Conservation (phyloP, 2,888 invertebrate genomes). For the Synanthedon myopaeformis region DNA sequence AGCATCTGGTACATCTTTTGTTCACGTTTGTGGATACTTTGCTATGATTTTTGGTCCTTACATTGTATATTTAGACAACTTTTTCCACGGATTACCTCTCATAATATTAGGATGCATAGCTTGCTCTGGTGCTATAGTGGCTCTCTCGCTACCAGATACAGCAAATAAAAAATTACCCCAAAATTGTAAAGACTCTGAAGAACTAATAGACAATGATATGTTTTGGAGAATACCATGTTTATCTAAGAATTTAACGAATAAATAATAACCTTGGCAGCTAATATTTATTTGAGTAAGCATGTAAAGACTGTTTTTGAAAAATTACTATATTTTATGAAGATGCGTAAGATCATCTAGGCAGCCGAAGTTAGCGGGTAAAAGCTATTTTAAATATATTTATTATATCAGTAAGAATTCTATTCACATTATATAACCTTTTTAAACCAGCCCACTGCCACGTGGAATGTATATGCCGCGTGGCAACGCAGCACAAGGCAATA, state of each 20-base stretch:
- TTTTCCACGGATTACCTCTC: slow-evolving; percentile 4
- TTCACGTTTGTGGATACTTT: slow-evolving; percentile 5
- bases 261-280: no score
- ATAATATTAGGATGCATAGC: slow-evolving; percentile 3
- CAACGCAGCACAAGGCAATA: no score
- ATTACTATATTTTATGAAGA: no score
- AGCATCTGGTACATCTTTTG: slow-evolving; percentile 4
- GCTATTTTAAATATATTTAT: no score
- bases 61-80: slow-evolving; percentile 4
- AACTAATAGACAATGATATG: background rate
- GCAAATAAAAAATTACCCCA: slow-evolving; percentile 5
- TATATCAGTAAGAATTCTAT: no score
- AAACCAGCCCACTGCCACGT: no score
- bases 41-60: slow-evolving; percentile 5
- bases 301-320: no score
- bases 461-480: no score
- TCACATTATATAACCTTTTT: no score
- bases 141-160: slow-evolving; percentile 5
- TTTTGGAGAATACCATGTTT: slow-evolving; percentile 2
- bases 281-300: no score
- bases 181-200: background rate
- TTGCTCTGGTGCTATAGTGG: slow-evolving; percentile 1
- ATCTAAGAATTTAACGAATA: background rate
- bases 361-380: no score
- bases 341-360: no score